Conservation (phyloP, 2,113 vertebrate species). For the Dunckerocampus dactyliophorus region DNA sequence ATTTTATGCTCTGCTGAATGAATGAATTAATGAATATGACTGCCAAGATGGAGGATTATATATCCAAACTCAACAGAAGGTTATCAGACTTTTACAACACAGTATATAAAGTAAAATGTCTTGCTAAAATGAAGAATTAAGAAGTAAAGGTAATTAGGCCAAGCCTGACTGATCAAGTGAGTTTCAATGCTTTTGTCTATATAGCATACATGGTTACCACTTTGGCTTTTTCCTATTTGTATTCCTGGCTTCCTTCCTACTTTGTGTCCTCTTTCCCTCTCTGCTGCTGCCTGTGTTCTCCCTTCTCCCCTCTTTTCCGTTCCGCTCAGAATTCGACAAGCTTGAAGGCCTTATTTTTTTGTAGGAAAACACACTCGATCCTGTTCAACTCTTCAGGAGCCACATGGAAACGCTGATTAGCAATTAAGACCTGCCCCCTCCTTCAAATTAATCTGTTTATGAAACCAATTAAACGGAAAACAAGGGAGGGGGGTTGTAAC, state of each 20-base stretch:
- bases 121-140: too few species aligned
- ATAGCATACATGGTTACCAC: not conserved
- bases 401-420: constrained; percentile 70
- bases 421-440: constrained; percentile 67
- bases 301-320: constrained; percentile 13
- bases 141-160: too few species aligned
- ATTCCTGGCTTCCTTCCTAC: not conserved
- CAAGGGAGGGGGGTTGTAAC: constrained; percentile 36
- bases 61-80: too few species aligned
- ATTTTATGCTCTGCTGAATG: too few species aligned
- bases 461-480: constrained; percentile 75
- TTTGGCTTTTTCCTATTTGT: not conserved
- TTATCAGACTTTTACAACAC: too few species aligned
- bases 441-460: constrained; percentile 79
- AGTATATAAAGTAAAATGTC: too few species aligned
- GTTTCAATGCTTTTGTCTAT: not conserved
- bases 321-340: constrained; percentile 35
- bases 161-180: not conserved
- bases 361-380: constrained; percentile 69
- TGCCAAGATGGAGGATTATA: too few species aligned
- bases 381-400: constrained; percentile 71
- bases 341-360: constrained; percentile 46
- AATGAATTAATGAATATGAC: too few species aligned
- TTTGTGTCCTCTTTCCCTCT: not conserved
- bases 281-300: constrained; percentile 2